phyloP scores from a whole-genome alignment of 2,888 invertebrate genomes.

The Drosophila nr. perissopoda region DNA sequence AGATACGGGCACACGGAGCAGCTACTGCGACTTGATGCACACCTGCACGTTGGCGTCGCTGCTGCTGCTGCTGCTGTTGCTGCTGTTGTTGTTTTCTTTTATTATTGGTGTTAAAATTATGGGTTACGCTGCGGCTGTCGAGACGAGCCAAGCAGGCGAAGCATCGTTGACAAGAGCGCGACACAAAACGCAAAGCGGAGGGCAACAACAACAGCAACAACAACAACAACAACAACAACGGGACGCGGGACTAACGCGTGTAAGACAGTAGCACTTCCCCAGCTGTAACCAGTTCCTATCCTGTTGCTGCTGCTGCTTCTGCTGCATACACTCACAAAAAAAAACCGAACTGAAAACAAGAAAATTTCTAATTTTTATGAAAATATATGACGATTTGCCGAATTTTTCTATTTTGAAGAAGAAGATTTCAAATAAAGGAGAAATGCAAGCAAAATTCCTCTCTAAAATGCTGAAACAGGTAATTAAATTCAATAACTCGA shows the following conservation, averaged over 20 bases:
- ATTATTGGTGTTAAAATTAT: conserved; percentile 80
- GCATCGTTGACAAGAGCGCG: conserved; percentile 71
- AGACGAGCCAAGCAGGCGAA: conserved; percentile 40
- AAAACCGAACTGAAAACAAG: neutral
- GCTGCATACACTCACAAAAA: neutral
- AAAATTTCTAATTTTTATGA: neutral
- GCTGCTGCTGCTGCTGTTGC: conserved; percentile 24
- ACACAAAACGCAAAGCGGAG: conserved; percentile 39
- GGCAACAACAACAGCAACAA: neutral
- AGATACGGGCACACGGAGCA: conserved; percentile 61
- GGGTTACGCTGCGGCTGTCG: conserved; percentile 67
- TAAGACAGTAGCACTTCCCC: conserved; percentile 79
- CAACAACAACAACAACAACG: neutral
- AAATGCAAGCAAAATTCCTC: neutral
- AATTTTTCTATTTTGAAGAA: neutral
- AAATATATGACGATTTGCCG: neutral
- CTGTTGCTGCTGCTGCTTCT: conserved; percentile 11
- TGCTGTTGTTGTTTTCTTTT: conserved; percentile 63
- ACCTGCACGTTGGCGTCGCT: conserved; percentile 69
- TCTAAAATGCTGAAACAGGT: neutral
- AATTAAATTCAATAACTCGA: neutral
- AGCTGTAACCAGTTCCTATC: conserved; percentile 71
- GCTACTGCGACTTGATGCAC: conserved; percentile 79
- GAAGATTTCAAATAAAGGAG: neutral
- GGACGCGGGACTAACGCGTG: conserved; percentile 53